Evolutionary conservation across 2,888 invertebrate species (phyloP).

Genomic region (Biston stratarius): DNA sequence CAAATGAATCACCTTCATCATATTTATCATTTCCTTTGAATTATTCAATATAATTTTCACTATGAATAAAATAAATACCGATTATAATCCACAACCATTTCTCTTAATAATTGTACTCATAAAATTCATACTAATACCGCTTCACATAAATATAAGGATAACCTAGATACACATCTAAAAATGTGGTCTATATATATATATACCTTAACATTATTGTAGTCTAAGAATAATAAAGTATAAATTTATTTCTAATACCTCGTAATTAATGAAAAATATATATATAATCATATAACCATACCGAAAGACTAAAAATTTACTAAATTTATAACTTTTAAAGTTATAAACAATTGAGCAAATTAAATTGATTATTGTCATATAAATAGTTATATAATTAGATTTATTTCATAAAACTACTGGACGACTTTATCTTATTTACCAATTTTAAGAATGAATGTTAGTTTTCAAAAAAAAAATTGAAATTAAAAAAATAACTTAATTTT

Average conservation of each 20-base stretch:
- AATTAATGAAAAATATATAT: conserved; percentile 45
- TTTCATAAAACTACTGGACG: not conserved
- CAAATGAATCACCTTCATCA: conserved; percentile 3
- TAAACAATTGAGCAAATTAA: conserved; percentile 23
- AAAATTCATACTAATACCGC: conserved; percentile 4
- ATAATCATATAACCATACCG: conserved; percentile 6
- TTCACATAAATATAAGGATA: not conserved
- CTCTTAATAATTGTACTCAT: not conserved
- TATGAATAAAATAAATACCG: not conserved
- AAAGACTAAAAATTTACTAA: conserved; percentile 2
- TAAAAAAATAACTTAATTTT: too few relatives aligned
- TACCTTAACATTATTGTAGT: not conserved
- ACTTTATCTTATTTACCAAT: not conserved
- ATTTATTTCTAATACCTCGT: conserved; percentile 56
- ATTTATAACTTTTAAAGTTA: not conserved
- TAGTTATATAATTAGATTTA: not conserved
- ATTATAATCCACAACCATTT: conserved; percentile 18
- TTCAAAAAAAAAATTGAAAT: too few relatives aligned
- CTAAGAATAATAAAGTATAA: not conserved
- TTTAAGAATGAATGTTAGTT: too few relatives aligned
- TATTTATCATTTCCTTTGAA: not conserved
- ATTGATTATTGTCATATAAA: not conserved
- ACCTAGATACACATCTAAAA: not conserved
- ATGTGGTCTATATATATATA: not conserved
- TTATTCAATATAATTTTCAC: conserved; percentile 1